Evolutionary conservation across 2,113 vertebrate genomes (phyloP), one percentile per base, ranked within the genome.

Genomic region (Vimba vimba): DNA sequence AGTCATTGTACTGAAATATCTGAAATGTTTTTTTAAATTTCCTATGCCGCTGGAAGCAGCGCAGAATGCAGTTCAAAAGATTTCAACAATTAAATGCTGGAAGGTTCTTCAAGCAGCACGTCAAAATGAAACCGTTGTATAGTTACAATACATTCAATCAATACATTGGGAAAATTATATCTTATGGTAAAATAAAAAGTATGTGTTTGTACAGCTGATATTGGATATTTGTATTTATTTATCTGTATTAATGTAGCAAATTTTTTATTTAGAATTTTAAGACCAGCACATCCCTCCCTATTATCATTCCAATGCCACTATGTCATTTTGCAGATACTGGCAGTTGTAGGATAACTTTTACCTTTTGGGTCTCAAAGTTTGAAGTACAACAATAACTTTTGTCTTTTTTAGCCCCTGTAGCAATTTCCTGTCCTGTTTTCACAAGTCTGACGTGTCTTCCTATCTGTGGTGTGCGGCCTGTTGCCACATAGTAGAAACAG

Each of bases 341-440:
- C 23, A 45, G 21, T 45, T 36, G 10, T 73, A 43, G 4, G 36
- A 43, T 50, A 74, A 25, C 6, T 25, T 27, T 47, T 27, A 55
- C 33, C n/a, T 79, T 79, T 79, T 33, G 3, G 19, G 47, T 17
- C 79, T 68, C 7, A 60, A 55, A 82, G 64, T 83, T 79, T 45
- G 9, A 45, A 60, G 71, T 57, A 21, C 52, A 55, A 19, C 45
- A 33, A 68, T 19, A 50, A 81, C 75, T 75, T 73, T 82, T 86
- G 79, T 91, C 23, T 90, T 89, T 90, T 91, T 52, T 82, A 55
- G 84, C 17, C 62, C 87, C 89, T 90, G 86, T 90, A 91, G 92
- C 93, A 94, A 94, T 91, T 95, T 95, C 94, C 94, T 94, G 93
- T 94, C 88, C 88, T 91, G 88, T 95, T 94, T 94, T 94, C 94